Conservation (phyloP, 2,888 invertebrate species). For the Eucriotettix oculatus region DNA sequence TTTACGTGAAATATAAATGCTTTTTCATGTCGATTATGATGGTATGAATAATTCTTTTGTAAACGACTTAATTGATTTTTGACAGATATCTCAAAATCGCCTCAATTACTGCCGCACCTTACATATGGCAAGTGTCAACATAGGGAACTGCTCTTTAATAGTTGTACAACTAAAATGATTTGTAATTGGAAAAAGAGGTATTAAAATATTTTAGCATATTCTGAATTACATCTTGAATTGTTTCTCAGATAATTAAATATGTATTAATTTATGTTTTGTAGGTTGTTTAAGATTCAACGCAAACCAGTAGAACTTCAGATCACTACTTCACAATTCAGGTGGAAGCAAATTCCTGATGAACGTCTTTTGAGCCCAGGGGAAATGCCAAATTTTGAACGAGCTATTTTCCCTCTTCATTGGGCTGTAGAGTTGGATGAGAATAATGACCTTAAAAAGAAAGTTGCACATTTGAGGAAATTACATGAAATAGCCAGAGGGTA, state of each 20-base stretch:
- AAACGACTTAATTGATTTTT: too few species aligned
- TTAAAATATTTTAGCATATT: too few species aligned
- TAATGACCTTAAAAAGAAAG: not conserved
- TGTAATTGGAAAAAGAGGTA: too few species aligned
- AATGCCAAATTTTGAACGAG: conserved; percentile 15
- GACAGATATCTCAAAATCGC: too few species aligned
- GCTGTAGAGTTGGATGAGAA: conserved; percentile 28
- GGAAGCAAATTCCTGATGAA: conserved; percentile 23
- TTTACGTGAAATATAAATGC: too few species aligned
- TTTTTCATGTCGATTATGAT: too few species aligned
- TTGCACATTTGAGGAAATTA: not conserved
- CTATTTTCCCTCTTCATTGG: conserved; percentile 32
- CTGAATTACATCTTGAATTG: too few species aligned
- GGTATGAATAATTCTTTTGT: too few species aligned
- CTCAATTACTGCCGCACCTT: too few species aligned
- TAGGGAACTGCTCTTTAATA: too few species aligned
- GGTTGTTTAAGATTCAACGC: conserved; percentile 28
- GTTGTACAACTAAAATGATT: too few species aligned
- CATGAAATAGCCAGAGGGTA: not conserved
- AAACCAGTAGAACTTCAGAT: conserved; percentile 23
- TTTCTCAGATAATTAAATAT: conserved; percentile 4
- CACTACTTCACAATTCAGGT: conserved; percentile 15
- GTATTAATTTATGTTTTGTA: conserved; percentile 13
- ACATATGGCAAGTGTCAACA: too few species aligned
- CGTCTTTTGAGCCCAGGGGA: conserved; percentile 25